phyloP scores from a whole-genome alignment of 2,888 invertebrate species.

The Hirudinaria manillensis region DNA sequence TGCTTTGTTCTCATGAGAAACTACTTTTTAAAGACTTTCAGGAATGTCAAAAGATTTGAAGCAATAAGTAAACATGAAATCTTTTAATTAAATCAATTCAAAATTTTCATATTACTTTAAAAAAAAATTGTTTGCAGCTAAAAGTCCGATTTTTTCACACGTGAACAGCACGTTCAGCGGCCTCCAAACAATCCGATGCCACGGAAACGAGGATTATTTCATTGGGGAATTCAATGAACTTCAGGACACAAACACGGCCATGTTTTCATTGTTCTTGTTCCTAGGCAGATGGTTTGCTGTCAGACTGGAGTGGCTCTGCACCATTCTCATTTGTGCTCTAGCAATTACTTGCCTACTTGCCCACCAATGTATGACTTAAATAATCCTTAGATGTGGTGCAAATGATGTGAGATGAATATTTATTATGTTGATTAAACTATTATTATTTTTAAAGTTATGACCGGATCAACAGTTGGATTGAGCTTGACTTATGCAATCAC shows the following conservation, averaged over 20 bases:
- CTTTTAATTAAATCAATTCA: background rate
- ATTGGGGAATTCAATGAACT: conserved; percentile 57
- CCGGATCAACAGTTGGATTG: conserved; percentile 51
- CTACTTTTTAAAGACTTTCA: conserved; percentile 72
- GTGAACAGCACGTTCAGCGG: conserved; percentile 82
- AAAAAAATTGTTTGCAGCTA: too few species aligned
- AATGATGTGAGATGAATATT: background rate
- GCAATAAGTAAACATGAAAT: conserved; percentile 53
- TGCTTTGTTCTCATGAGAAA: conserved; percentile 71
- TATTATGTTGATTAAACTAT: background rate
- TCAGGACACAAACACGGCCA: conserved; percentile 72
- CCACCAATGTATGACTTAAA: conserved; percentile 54
- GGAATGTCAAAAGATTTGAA: conserved; percentile 66
- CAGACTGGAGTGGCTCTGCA: conserved; percentile 81
- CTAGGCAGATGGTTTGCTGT: conserved; percentile 88
- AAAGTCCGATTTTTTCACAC: conserved; percentile 92
- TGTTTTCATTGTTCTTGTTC: conserved; percentile 83
- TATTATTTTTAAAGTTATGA: conserved; percentile 38
- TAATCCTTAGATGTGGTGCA: background rate
- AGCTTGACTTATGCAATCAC: conserved; percentile 52
- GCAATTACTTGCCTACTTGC: conserved; percentile 76
- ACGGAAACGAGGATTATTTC: conserved; percentile 72
- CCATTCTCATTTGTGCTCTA: conserved; percentile 76
- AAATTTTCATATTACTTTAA: too few species aligned
- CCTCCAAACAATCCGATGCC: conserved; percentile 82